Percentiles rank a stretch among this genome's conserved stretches.
These are phyloP conservation scores for Zelostemma sp. DNA, from an alignment of 1,140 invertebrate genomes.

Conservation along the genomic window DNA sequence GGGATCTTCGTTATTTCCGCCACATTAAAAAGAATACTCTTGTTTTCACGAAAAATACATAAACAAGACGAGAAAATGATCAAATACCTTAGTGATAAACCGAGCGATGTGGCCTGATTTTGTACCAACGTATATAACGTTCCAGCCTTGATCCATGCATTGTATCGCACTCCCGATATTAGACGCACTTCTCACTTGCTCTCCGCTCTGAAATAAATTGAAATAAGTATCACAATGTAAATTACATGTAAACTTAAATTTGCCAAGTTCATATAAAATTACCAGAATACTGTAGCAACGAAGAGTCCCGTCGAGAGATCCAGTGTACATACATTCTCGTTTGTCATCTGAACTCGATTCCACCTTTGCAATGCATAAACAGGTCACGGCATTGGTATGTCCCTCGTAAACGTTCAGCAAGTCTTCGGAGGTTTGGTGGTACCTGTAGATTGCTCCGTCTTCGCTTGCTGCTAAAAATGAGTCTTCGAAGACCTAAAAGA, in stretches of 20 bases:
- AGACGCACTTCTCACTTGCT: conserved; percentile 67
- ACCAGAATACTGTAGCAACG: conserved; percentile 74
- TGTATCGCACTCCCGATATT: conserved; percentile 74
- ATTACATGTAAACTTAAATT: too few species aligned
- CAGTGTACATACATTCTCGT: conserved; percentile 72
- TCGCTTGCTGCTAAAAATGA: conserved; percentile 68
- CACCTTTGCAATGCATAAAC: conserved; percentile 66
- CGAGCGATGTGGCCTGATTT: conserved; percentile 74
- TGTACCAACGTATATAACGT: conserved; percentile 74
- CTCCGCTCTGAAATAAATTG: conserved; percentile 68
- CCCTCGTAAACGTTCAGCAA: conserved; percentile 68
- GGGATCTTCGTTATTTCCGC: too few species aligned
- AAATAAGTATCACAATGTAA: too few species aligned
- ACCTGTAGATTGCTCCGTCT: conserved; percentile 66
- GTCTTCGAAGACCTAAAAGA: conserved; percentile 64
- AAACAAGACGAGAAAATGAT: neutral
- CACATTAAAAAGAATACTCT: too few species aligned
- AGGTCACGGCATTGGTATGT: conserved; percentile 73
- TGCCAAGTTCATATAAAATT: too few species aligned
- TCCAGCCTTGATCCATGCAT: conserved; percentile 75
- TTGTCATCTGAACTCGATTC: conserved; percentile 56
- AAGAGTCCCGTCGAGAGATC: conserved; percentile 74
- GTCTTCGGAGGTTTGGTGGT: conserved; percentile 60
- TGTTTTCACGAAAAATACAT: neutral
- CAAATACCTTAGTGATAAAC: conserved; percentile 73